Evolutionary conservation across 2,888 invertebrate species (phyloP), one percentile per base, ranked within the genome.

Genomic region (Hecatera dysodea): DNA sequence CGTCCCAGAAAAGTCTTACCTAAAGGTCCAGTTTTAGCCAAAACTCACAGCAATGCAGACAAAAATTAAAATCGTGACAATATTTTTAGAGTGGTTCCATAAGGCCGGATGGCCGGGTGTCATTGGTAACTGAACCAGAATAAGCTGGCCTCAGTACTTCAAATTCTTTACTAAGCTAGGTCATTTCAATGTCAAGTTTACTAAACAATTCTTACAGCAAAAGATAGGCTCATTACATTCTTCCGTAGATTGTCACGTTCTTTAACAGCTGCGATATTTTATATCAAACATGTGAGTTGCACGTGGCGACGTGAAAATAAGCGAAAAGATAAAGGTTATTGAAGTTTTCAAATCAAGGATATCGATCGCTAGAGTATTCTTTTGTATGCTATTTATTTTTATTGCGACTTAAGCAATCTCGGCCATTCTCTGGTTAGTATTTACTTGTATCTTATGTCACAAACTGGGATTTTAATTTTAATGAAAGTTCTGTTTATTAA

Each of bases 301-400:
- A 79, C 80, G 74, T 77, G 80, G 33, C 39, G 8, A 17, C 5
- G 53, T 67, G 74, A 60, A 77, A 77, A 79, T 79, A 24, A 74
- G 80, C 79, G 80, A 66, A 60, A 74, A 79, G 74, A 77, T 79
- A 74, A 77, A 63, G 24, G 4, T 24, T 46, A 79, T 79, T 67
- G 59, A 22, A 65, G 72, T 56, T 76, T 29, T 42, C 44, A 33
- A 67, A 27, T 63, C 66, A 53, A 79, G 33, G 48, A 39, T 60
- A 66, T 73, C 59, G 22, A 46, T 46, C 24, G 62, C 19, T 48
- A 33, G 60, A 55, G 44, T 39, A 52, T 78, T 71, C n/a, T 60
- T 44, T 55, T 33, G 44, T 42, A 46, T 33, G 60, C 60, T 60
- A 39, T 50, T 56, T 33, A 46, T n/a, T 62, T 59, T 36, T 19